A percentile compares a stretch with the other conserved stretches of the same genome.
Conservation (phyloP, 2,888 invertebrate species). For the Clitarchus hookeri region DNA sequence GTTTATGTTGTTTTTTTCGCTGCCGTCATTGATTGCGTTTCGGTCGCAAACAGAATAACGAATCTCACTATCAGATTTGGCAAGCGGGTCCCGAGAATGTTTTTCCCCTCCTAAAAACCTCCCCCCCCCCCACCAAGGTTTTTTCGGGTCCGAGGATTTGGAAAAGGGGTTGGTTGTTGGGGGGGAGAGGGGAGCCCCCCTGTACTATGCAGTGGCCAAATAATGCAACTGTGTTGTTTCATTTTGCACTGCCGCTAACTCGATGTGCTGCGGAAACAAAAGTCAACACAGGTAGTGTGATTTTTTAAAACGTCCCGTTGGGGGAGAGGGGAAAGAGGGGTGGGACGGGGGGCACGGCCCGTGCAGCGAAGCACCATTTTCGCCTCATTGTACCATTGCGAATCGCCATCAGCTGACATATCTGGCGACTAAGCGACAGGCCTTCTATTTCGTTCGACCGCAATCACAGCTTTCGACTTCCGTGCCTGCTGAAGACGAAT, state of each 20-base stretch:
- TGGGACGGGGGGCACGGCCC: too few species aligned
- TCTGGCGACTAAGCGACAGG: too few species aligned
- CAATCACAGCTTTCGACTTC: too few species aligned
- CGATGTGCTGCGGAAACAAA: not conserved
- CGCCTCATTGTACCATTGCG: too few species aligned
- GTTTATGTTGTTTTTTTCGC: constrained; percentile 6
- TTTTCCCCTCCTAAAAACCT: not conserved
- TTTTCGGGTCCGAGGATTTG: not conserved
- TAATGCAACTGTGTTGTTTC: constrained; percentile 2
- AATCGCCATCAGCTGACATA: too few species aligned
- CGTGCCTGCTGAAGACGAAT: too few species aligned
- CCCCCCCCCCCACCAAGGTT: too few species aligned
- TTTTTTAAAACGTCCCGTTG: not conserved
- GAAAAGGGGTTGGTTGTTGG: not conserved
- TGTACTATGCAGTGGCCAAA: constrained; percentile 2
- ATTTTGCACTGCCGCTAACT: constrained; percentile 2
- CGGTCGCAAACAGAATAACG: not conserved
- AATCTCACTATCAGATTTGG: constrained; percentile 14
- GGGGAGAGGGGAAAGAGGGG: too few species aligned
- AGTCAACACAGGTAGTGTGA: not conserved
- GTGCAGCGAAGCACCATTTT: too few species aligned
- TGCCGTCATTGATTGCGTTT: constrained; percentile 1
- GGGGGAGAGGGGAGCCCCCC: not conserved
- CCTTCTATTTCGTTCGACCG: too few species aligned
- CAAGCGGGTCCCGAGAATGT: not conserved